Evolutionary conservation across 2,797 vertebrate species (phyloP).

Genomic region (Menidia menidia): DNA sequence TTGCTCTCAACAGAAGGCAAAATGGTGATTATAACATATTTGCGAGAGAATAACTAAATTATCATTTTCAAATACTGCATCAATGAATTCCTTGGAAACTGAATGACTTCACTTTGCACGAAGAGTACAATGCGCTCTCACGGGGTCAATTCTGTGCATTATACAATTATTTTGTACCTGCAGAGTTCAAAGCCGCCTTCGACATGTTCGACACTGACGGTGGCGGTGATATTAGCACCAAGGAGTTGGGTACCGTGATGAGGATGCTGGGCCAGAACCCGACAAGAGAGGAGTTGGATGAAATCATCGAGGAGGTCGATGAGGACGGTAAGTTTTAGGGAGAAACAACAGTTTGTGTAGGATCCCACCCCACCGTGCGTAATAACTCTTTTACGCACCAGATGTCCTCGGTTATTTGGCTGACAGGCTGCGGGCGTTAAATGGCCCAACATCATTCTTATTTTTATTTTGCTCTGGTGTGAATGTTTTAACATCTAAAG

Average conservation of each 20-base stretch:
- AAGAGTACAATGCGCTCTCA: not conserved
- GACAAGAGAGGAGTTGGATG: constrained; percentile 96
- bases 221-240: constrained; percentile 99
- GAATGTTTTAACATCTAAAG: no score
- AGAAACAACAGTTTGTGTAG: not conserved
- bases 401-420: not conserved
- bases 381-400: constrained; percentile 20
- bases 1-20: no score
- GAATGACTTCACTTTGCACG: no score
- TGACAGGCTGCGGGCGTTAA: no score
- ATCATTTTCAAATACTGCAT: no score
- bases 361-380: constrained; percentile 5
- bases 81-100: no score
- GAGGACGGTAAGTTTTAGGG: constrained; percentile 90
- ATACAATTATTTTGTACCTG: no score
- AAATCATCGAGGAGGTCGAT: constrained; percentile 99
- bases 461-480: not conserved
- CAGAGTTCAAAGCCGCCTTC: constrained; percentile 93
- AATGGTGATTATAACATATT: no score
- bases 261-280: constrained; percentile 98
- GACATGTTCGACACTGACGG: constrained; percentile 99
- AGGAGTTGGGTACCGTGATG: constrained; percentile 98
- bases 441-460: not conserved
- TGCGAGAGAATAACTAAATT: no score
- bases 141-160: not conserved